These are phyloP conservation scores for Pammene fasciana DNA, from an alignment of 2,888 invertebrate species.

Conservation along the genomic window DNA sequence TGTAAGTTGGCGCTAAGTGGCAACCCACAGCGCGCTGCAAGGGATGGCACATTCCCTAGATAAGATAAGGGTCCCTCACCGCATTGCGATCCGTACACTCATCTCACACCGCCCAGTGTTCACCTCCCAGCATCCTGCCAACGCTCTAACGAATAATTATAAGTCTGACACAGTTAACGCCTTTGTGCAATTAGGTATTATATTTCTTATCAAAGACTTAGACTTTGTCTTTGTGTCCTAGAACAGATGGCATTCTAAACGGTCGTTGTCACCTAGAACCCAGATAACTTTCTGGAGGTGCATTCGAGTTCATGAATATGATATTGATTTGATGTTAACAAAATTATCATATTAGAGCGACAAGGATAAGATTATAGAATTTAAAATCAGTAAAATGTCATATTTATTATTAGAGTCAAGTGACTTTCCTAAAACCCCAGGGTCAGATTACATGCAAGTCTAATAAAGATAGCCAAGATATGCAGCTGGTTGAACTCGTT, in stretches of 20 bases:
- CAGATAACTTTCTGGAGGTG: constrained; percentile 2
- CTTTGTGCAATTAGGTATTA: constrained; percentile 32
- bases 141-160: constrained; percentile 37
- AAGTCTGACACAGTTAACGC: constrained; percentile 38
- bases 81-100: constrained; percentile 75
- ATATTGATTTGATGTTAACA: not conserved
- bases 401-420: too few relatives aligned
- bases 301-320: not conserved
- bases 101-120: constrained; percentile 51
- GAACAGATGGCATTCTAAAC: constrained; percentile 33
- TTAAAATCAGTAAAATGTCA: too few relatives aligned
- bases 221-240: constrained; percentile 38
- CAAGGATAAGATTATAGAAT: too few relatives aligned
- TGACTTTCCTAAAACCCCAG: constrained; percentile 51
- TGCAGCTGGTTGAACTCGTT: constrained; percentile 77
- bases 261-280: constrained; percentile 30
- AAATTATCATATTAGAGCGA: not conserved
- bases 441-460: constrained; percentile 65
- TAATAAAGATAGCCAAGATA: constrained; percentile 69
- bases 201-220: constrained; percentile 34
- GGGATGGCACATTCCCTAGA: constrained; percentile 78
- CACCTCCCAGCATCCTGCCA: constrained; percentile 51
- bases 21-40: constrained; percentile 62
- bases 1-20: constrained; percentile 74
- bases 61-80: constrained; percentile 65